These are phyloP conservation scores for Stegostoma tigrinum DNA, from an alignment of 2,113 vertebrate genomes.

Conservation along the genomic window DNA sequence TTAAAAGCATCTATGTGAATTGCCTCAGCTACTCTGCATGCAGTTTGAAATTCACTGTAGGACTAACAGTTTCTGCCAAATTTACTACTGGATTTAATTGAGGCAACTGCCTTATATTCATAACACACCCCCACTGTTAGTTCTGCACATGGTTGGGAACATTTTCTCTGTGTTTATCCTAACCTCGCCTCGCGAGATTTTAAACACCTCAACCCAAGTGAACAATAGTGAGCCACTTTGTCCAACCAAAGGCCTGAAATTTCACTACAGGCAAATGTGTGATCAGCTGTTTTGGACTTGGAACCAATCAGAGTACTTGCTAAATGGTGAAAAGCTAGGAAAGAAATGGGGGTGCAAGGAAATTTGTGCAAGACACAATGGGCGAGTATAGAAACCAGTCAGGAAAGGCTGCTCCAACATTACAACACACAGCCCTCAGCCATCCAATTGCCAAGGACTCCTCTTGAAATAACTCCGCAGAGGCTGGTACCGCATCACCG, in stretches of 20 bases:
- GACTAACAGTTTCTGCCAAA: neutral
- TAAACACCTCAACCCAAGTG: neutral
- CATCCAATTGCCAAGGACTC: too few species aligned
- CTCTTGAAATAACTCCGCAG: too few species aligned
- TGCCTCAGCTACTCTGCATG: neutral
- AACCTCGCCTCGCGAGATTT: neutral
- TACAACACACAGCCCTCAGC: too few species aligned
- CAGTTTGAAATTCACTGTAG: neutral
- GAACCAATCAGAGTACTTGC: neutral
- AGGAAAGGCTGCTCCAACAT: too few species aligned
- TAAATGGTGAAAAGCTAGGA: neutral
- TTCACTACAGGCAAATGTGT: neutral
- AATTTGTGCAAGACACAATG: neutral
- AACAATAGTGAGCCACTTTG: neutral
- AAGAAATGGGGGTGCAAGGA: too few species aligned
- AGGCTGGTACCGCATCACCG: too few species aligned
- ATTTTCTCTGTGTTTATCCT: neutral
- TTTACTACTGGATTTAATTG: neutral
- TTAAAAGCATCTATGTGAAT: neutral
- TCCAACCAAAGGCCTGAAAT: neutral
- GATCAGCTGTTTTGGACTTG: neutral
- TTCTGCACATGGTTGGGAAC: neutral
- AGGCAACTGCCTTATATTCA: neutral
- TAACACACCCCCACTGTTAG: neutral
- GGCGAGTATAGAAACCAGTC: neutral